These are phyloP conservation scores for Onychomys arenicola DNA, from an alignment of 2,797 vertebrate genomes.

Conservation along the genomic window DNA sequence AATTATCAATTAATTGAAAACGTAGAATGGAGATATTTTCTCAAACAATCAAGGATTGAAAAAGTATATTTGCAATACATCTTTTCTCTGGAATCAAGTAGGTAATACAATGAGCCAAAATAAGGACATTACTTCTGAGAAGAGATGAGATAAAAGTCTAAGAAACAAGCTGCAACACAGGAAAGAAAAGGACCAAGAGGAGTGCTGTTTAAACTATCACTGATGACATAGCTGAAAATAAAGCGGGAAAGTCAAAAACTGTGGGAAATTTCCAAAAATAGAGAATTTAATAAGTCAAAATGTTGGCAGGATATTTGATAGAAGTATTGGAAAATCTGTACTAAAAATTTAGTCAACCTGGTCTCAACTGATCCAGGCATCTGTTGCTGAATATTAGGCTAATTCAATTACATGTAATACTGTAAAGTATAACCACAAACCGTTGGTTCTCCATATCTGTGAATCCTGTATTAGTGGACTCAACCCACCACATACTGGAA, in stretches of 20 bases:
- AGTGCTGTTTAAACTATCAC: not conserved
- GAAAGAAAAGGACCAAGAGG: not conserved
- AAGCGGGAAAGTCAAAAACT: not conserved
- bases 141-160: not conserved
- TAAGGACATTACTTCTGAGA: not conserved
- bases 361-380: not conserved
- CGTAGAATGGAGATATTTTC: not conserved
- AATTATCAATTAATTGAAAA: constrained; percentile 35
- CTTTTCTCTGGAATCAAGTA: not conserved
- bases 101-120: not conserved
- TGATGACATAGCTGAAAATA: not conserved
- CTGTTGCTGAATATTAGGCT: not conserved
- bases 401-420: not conserved
- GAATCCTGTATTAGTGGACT: not conserved
- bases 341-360: not conserved
- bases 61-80: not conserved
- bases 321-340: not conserved
- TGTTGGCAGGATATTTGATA: not conserved
- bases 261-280: not conserved
- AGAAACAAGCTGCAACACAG: not conserved
- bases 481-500: not conserved
- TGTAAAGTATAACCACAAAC: no score
- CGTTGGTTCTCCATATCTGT: not conserved
- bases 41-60: not conserved
- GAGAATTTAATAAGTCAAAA: not conserved